Evolutionary conservation across 2,797 vertebrate species (phyloP).

Genomic region (Poliocrania exsul): DNA sequence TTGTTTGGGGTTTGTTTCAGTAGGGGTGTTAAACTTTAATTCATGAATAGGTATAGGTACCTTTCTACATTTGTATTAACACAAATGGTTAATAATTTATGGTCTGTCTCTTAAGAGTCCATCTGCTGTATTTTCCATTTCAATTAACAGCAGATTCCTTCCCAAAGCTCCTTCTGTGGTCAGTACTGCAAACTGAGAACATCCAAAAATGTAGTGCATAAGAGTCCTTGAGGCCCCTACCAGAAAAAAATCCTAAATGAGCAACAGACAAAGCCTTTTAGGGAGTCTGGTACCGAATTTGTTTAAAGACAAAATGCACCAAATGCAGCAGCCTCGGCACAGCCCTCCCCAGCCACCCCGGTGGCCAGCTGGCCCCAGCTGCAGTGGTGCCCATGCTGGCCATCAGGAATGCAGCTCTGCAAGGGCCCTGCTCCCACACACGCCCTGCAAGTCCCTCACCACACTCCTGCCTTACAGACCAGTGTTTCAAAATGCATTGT

Average conservation of each 20-base stretch:
- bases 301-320: not conserved
- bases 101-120: not conserved
- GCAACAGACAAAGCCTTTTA: not conserved
- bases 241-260: not conserved
- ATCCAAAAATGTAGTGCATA: not conserved
- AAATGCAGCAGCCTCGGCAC: not conserved
- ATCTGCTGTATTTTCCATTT: not conserved
- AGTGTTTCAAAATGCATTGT: not conserved
- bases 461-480: not conserved
- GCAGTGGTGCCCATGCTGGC: fast-evolving
- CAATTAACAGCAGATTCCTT: not conserved
- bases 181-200: not conserved
- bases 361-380: not conserved
- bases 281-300: not conserved
- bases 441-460: not conserved
- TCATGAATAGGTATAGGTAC: not conserved
- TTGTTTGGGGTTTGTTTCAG: not conserved
- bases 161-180: not conserved
- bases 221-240: not conserved
- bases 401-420: not conserved
- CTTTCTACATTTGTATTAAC: not conserved
- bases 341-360: not conserved
- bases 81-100: not conserved
- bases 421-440: fast-evolving
- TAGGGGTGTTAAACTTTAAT: not conserved